Percentiles rank a stretch among this genome's conserved stretches.
Evolutionary conservation across 1,140 invertebrate species (phyloP).

Genomic region (Mesaphorura yosii): DNA sequence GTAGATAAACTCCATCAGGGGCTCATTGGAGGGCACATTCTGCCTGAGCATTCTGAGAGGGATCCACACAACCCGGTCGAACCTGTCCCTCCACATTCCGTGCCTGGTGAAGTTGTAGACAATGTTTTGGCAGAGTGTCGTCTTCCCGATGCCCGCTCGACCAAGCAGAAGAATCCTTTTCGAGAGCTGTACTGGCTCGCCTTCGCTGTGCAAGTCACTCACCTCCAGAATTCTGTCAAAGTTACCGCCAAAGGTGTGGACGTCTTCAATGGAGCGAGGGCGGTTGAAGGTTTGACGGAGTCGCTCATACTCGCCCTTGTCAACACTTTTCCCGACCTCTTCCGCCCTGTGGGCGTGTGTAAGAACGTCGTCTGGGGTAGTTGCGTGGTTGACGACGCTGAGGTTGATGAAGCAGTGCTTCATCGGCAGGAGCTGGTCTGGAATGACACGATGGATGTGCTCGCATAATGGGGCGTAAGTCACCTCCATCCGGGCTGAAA

Average conservation of each 20-base stretch:
- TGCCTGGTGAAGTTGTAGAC: too few species aligned
- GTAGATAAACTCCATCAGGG: too few species aligned
- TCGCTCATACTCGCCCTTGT: background rate
- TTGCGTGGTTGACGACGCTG: background rate
- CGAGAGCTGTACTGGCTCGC: background rate
- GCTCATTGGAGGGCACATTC: too few species aligned
- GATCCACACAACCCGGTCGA: too few species aligned
- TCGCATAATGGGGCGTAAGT: too few species aligned
- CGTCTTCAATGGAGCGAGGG: background rate
- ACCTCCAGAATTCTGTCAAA: background rate
- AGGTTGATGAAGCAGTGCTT: background rate
- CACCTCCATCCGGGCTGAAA: too few species aligned
- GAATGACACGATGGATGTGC: background rate
- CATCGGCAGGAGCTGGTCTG: background rate
- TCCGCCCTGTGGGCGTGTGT: background rate
- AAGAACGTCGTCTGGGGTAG: background rate
- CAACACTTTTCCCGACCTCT: too few species aligned
- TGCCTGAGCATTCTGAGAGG: too few species aligned
- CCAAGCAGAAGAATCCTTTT: too few species aligned
- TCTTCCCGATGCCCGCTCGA: too few species aligned
- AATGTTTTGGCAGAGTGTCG: too few species aligned
- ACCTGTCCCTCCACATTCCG: too few species aligned
- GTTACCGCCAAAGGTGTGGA: background rate
- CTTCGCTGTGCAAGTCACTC: background rate
- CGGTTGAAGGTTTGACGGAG: background rate